Evolutionary conservation across 2,888 invertebrate genomes (phyloP).

Genomic region (Anorthoa munda): DNA sequence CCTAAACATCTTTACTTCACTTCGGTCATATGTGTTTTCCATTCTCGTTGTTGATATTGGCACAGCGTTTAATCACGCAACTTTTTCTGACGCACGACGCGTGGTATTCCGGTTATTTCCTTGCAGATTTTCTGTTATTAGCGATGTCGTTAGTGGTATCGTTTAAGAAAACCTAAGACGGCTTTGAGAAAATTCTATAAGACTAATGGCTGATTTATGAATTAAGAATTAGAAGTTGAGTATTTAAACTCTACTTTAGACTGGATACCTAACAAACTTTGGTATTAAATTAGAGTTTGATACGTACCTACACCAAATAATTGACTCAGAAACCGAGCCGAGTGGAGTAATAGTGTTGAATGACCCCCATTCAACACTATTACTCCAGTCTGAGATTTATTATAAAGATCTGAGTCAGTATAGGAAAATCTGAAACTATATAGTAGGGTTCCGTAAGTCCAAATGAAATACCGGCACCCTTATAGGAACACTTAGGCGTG

Average conservation of each 20-base stretch:
- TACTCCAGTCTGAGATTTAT: too few relatives aligned
- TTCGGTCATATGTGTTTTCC: conserved; percentile 2
- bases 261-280: too few relatives aligned
- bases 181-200: background rate
- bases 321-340: too few relatives aligned
- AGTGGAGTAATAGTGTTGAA: too few relatives aligned
- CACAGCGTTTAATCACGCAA: background rate
- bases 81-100: conserved; percentile 15
- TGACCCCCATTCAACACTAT: too few relatives aligned
- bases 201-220: background rate
- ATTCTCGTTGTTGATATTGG: conserved; percentile 3
- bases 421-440: background rate
- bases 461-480: too few relatives aligned
- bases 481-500: too few relatives aligned
- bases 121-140: conserved; percentile 23
- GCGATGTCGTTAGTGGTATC: background rate
- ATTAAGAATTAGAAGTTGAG: too few relatives aligned
- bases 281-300: too few relatives aligned
- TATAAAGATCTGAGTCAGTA: background rate
- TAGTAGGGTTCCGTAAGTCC: too few relatives aligned
- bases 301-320: too few relatives aligned
- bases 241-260: too few relatives aligned
- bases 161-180: conserved; percentile 1
- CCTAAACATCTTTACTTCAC: background rate
- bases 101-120: conserved; percentile 33